Evolutionary conservation across 2,797 vertebrate genomes (phyloP), one percentile per base, ranked within the genome.

Genomic region (Betta splendens): DNA sequence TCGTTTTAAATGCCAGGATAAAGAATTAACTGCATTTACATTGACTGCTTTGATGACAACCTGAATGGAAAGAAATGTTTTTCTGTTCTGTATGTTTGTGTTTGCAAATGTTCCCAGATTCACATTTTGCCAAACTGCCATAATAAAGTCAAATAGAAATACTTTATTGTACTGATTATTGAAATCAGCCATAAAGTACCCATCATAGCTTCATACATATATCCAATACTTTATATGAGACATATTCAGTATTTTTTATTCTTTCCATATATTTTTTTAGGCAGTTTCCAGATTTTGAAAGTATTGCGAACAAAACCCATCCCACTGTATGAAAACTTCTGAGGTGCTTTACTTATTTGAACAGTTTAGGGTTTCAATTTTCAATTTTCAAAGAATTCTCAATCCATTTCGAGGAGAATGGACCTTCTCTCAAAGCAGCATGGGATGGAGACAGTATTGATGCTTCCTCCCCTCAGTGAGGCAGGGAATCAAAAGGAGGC

Each of bases 361-460:
- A 53, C 53, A 45, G 53, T 62, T 66, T 25, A 32, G 23, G 56
- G 38, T 60, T 74, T 78, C 45, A 40, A 44, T 75, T 78, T 74
- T 61, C 35, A 53, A 26, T 80, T 69, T 72, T 43, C 39, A 25
- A 54, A 47, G 44, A 77, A 80, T 80, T 49, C 36, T 58, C 60
- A 47, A 57, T 70, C 23, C 52, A 66, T 83, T 82, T 79, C 3
- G 17, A 10, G 16, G 28, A 53, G 29, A 69, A 64, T 23, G 40
- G 39, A 11, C 33, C 36, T 61, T 51, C 43, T 50, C 10, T 70
- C 45, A 18, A 26, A 67, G 72, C 69, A 39, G 43, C n/a, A 0
- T 37, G 50, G 18, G 51, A 37, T 40, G 53, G 64, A 75, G 75
- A 49, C 36, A 51, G 65, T 68, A 81, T 70, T 75, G 70, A 77